Conservation (phyloP, 2,797 vertebrate species). For the Smutsia gigantea region DNA sequence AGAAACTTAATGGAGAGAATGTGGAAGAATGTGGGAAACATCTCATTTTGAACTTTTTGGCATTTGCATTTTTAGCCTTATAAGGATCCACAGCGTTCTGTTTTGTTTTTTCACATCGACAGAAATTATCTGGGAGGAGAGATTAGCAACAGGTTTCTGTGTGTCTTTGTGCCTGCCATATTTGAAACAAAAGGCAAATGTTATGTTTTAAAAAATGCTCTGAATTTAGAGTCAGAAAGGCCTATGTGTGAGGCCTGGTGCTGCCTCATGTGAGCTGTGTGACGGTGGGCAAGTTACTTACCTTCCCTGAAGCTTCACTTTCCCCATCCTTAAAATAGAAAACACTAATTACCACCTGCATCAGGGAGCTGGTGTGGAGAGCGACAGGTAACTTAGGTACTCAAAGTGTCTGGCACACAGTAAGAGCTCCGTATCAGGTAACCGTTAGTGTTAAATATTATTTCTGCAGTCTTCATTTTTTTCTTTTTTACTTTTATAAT, state of each 20-base stretch:
- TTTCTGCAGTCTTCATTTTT: not conserved
- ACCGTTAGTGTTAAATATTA: accelerated
- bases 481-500: not conserved
- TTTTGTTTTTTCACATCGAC: not conserved
- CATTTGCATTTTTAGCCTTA: not conserved
- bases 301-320: not conserved
- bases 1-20: not conserved
- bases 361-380: accelerated
- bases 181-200: not conserved
- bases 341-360: accelerated
- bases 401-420: accelerated
- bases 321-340: not conserved
- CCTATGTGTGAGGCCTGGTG: not conserved
- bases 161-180: not conserved
- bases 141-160: not conserved
- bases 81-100: not conserved
- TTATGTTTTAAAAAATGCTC: not conserved
- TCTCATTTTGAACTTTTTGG: not conserved
- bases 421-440: accelerated
- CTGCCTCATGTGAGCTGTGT: not conserved
- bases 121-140: not conserved
- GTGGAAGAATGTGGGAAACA: not conserved
- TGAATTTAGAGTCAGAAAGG: accelerated
- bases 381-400: accelerated
- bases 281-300: not conserved